phyloP scores from a whole-genome alignment of 2,888 invertebrate genomes.

The Drosophila limbata region DNA sequence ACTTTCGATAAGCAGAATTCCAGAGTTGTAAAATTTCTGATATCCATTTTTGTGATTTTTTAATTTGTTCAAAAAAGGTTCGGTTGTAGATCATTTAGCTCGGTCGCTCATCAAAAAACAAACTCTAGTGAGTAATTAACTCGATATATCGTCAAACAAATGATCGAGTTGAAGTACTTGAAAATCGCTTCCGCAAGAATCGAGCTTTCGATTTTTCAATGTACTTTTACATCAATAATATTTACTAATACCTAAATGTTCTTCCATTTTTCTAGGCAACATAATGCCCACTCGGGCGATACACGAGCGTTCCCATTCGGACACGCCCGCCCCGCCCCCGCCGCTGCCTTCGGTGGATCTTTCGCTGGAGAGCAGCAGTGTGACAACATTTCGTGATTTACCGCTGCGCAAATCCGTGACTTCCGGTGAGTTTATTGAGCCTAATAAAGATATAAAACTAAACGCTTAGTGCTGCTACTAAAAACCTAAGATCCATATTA shows the following conservation, averaged over 20 bases:
- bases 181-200: too few species aligned
- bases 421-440: conserved; percentile 86
- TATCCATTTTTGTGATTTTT: too few species aligned
- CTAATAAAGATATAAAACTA: conserved; percentile 1
- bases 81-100: too few species aligned
- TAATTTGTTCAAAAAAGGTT: too few species aligned
- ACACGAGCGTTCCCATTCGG: conserved; percentile 95
- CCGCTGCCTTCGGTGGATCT: conserved; percentile 94
- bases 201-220: too few species aligned
- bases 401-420: conserved; percentile 93
- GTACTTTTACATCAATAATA: not conserved
- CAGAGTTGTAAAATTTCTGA: too few species aligned
- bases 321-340: conserved; percentile 90
- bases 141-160: too few species aligned
- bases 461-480: conserved; percentile 63
- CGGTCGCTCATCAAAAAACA: too few species aligned
- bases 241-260: not conserved
- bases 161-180: too few species aligned
- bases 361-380: conserved; percentile 97
- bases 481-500: conserved; percentile 38
- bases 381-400: conserved; percentile 95
- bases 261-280: conserved; percentile 51
- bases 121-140: too few species aligned
- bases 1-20: too few species aligned
- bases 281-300: conserved; percentile 86